These are phyloP conservation scores for Drosophila siamana DNA, from an alignment of 2,888 invertebrate species.

Conservation along the genomic window DNA sequence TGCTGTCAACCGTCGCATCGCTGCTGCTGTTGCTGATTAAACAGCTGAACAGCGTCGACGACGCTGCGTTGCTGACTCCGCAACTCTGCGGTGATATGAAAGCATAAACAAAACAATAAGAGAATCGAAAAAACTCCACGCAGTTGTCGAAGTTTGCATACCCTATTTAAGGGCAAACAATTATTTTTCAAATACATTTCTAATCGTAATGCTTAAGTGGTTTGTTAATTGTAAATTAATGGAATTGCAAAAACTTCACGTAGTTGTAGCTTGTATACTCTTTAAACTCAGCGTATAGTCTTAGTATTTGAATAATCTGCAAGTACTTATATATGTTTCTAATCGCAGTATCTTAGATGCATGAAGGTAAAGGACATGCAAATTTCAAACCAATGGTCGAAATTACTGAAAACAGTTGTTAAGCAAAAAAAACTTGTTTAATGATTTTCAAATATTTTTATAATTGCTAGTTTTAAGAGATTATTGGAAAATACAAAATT, in stretches of 20 bases:
- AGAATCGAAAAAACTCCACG: neutral
- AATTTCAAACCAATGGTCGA: too few species aligned
- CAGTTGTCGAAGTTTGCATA: slow-evolving; percentile 15
- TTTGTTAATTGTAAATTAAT: neutral
- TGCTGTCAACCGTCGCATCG: slow-evolving; percentile 13
- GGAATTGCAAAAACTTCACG: neutral
- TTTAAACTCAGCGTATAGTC: neutral
- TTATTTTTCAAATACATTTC: neutral
- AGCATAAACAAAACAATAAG: slow-evolving; percentile 55
- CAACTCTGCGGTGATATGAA: slow-evolving; percentile 39
- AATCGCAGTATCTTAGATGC: neutral
- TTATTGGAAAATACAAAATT: too few species aligned
- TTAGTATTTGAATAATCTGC: neutral
- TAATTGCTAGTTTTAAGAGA: too few species aligned
- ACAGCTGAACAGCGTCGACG: slow-evolving; percentile 52
- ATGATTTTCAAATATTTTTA: too few species aligned
- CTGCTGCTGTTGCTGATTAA: slow-evolving; percentile 57
- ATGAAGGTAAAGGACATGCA: too few species aligned
- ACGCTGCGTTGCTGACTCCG: slow-evolving; percentile 30
- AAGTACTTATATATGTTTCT: neutral
- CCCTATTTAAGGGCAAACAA: slow-evolving; percentile 11
- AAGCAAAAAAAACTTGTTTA: too few species aligned
- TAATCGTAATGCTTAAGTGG: neutral
- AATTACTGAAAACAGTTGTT: too few species aligned
- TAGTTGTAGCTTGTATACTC: neutral